Conservation (phyloP, 2,797 vertebrate genomes). For the Pseudomugil gertrudae region DNA sequence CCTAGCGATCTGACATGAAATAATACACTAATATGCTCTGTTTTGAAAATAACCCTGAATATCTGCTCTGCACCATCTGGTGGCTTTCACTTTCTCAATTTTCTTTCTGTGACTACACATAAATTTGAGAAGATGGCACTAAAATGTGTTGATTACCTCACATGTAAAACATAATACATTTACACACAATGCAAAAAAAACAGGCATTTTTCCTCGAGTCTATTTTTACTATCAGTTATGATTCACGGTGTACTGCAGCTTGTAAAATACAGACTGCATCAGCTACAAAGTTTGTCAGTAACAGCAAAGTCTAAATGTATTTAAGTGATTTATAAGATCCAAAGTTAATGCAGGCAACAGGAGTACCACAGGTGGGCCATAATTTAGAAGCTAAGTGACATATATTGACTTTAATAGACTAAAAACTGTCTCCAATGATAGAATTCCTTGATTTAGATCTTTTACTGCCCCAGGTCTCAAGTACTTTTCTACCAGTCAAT, state of each 20-base stretch:
- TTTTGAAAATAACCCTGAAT: neutral
- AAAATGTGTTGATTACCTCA: slow-evolving; percentile 2
- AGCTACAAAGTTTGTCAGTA: slow-evolving; percentile 61
- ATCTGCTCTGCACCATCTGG: neutral
- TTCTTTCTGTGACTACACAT: no score
- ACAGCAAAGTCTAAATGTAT: slow-evolving; percentile 56
- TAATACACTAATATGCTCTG: neutral
- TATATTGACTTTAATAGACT: slow-evolving; percentile 78
- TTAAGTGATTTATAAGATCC: slow-evolving; percentile 68
- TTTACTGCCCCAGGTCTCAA: slow-evolving; percentile 66
- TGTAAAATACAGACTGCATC: slow-evolving; percentile 50
- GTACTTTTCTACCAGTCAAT: slow-evolving; percentile 59
- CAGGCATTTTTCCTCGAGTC: neutral
- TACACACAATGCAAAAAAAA: slow-evolving; percentile 12
- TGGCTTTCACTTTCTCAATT: neutral
- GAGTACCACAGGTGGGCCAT: slow-evolving; percentile 73
- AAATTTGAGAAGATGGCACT: neutral
- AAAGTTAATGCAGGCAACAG: slow-evolving; percentile 64
- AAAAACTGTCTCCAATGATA: slow-evolving; percentile 69
- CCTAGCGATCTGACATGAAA: slow-evolving; percentile 1
- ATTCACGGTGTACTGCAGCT: slow-evolving; percentile 39
- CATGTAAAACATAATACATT: neutral
- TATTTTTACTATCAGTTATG: slow-evolving; percentile 26
- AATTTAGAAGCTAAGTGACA: slow-evolving; percentile 77
- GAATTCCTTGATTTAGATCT: slow-evolving; percentile 67